Evolutionary conservation across 1,140 invertebrate species (phyloP), one percentile per base, ranked within the genome.

Genomic region (Lepidurus packardi): DNA sequence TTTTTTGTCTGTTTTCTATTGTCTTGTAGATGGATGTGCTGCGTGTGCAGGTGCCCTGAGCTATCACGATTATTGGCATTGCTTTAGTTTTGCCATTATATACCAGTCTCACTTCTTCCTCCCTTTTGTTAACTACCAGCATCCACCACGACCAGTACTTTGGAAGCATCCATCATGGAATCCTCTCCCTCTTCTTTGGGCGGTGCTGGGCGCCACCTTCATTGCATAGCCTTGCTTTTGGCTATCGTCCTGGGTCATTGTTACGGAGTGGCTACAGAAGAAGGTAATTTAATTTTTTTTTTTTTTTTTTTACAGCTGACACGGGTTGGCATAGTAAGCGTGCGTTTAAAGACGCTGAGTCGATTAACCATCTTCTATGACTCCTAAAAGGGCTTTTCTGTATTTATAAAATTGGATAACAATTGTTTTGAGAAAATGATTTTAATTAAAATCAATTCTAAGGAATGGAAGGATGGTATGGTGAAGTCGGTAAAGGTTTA

Each of bases 21-120:
- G 53, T 65, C 53, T 65, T 47, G 45, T 47, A 65, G 53, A 65
- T 65, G 53, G 53, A 65, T 65, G 53, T 65, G 53, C 53, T 65
- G 53, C 53, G 53, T 65, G 53, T 65, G 53, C 53, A 65, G 53
- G 53, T 65, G 53, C 53, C 53, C 53, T 65, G 53, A 65, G 53
- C 53, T 13, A 65, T 65, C 53, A 65, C 53, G 53, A 65, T 65
- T 65, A 65, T 65, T 65, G 53, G 53, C 53, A 13, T 65, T 65
- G 16, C 53, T 16, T 21, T 7, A 65, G 16, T 65, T 21, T 65
- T 21, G 53, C 53, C 53, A 13, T 65, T 65, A 34, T 34, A 34
- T 34, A 34, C 34, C 34, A 34, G n/a, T 13, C 21, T 65, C 53
- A n/a, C 21, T 65, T 65, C 21, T 21, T 21, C 16, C 21, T 65